Conservation (phyloP, 2,113 vertebrate species). For the Hemibagrus wyckioides region DNA sequence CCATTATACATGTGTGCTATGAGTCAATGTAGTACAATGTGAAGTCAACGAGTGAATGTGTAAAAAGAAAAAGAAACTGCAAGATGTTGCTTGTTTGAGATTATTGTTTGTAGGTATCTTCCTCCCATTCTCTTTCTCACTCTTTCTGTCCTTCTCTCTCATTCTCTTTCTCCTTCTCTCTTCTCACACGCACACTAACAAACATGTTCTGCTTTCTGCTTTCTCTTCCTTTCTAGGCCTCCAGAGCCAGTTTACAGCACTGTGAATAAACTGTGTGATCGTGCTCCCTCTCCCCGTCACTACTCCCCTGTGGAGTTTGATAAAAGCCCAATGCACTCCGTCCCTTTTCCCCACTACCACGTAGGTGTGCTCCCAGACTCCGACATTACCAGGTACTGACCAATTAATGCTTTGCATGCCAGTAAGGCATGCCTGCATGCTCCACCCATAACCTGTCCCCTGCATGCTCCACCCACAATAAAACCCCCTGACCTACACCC, state of each 20-base stretch:
- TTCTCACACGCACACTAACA: slow-evolving; percentile 46
- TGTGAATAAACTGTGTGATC: slow-evolving; percentile 99
- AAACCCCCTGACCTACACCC: too few relatives aligned
- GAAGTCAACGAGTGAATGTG: background rate
- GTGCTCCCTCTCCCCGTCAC: slow-evolving; percentile 90
- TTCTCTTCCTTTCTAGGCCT: slow-evolving; percentile 81
- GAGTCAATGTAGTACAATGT: background rate
- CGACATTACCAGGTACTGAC: slow-evolving; percentile 92
- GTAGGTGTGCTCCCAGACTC: slow-evolving; percentile 92
- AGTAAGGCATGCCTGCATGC: slow-evolving; percentile 9
- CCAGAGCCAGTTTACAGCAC: slow-evolving; percentile 99
- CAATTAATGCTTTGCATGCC: slow-evolving; percentile 59
- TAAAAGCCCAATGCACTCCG: slow-evolving; percentile 92
- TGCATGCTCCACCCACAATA: slow-evolving; percentile 5
- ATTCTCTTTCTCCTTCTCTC: background rate
- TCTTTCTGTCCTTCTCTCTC: background rate
- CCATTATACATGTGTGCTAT: background rate
- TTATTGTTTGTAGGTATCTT: background rate
- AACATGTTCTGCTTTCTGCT: slow-evolving; percentile 41
- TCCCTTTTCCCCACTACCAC: slow-evolving; percentile 92
- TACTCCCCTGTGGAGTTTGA: slow-evolving; percentile 94
- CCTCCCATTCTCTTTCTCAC: background rate
- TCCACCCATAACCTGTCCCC: background rate
- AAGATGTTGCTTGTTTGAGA: background rate
- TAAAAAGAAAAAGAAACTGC: background rate